Percentiles rank a stretch among this genome's conserved stretches.
Evolutionary conservation across 2,113 vertebrate species (phyloP).

Genomic region (Acinonyx jubatus): DNA sequence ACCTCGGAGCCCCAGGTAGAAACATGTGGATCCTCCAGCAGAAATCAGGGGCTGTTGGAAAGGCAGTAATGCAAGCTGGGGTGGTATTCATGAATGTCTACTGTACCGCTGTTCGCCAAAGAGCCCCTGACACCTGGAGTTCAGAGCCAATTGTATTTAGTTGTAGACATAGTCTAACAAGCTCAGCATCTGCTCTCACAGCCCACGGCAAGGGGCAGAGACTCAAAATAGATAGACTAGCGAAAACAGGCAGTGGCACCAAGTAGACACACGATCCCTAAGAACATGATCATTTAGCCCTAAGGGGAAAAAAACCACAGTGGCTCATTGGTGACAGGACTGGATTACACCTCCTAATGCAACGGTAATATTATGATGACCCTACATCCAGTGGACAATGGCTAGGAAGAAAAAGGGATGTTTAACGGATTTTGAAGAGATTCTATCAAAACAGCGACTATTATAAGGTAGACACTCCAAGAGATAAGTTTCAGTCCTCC

Average conservation of each 20-base stretch:
- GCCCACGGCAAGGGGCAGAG: not conserved
- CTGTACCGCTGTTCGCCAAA: not conserved
- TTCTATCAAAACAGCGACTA: constrained; percentile 14
- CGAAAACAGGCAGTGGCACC: not conserved
- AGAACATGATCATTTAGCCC: not conserved
- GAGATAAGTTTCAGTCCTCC: constrained; percentile 6
- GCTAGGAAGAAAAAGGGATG: not conserved
- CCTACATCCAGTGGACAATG: not conserved
- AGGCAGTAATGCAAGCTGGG: not conserved
- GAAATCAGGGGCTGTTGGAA: not conserved
- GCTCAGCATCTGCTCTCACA: not conserved
- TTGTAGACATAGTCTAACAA: not conserved
- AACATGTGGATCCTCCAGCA: not conserved
- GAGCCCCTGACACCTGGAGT: not conserved
- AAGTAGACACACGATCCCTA: not conserved
- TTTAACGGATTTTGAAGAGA: not conserved
- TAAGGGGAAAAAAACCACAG: not conserved
- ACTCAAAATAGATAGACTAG: not conserved
- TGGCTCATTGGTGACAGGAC: not conserved
- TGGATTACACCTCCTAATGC: not conserved
- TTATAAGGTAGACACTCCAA: not conserved
- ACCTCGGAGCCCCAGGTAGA: not conserved
- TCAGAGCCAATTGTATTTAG: not conserved
- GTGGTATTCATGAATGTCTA: not conserved
- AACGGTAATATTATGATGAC: not conserved